Evolutionary conservation across 2,113 vertebrate genomes (phyloP).

Genomic region (Euleptes europaea): DNA sequence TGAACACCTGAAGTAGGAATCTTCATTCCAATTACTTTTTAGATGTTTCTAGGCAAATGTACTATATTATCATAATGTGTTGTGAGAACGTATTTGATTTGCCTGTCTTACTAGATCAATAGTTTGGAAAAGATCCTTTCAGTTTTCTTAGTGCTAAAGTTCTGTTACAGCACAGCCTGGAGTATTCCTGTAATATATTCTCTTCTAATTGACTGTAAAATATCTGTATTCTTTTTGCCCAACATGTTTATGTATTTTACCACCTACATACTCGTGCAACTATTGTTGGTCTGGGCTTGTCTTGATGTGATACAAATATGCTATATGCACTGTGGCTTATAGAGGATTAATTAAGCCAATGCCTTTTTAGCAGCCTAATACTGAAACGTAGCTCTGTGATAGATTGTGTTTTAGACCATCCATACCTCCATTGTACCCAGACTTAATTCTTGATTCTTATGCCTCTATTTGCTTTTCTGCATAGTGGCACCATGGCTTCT

Average conservation of each 20-base stretch:
- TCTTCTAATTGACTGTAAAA: fast-evolving
- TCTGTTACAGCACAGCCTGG: fast-evolving
- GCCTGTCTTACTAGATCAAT: neutral
- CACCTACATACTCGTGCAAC: fast-evolving
- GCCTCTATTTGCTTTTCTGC: neutral
- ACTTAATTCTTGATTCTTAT: neutral
- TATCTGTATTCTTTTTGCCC: fast-evolving
- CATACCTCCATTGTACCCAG: neutral
- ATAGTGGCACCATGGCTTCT: slow-evolving; percentile 67
- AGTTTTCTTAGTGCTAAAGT: fast-evolving
- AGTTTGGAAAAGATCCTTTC: fast-evolving
- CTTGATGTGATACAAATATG: neutral
- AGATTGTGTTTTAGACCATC: neutral
- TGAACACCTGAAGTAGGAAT: neutral
- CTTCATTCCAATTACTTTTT: neutral
- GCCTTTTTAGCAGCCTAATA: neutral
- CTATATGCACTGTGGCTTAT: fast-evolving
- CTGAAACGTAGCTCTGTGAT: neutral
- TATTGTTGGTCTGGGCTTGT: fast-evolving
- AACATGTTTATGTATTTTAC: fast-evolving
- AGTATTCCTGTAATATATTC: fast-evolving
- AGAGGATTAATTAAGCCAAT: neutral
- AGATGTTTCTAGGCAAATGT: neutral
- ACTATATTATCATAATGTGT: neutral
- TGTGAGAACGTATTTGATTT: neutral